phyloP scores from a whole-genome alignment of 2,888 invertebrate species.

The Monoplex corrugatus region DNA sequence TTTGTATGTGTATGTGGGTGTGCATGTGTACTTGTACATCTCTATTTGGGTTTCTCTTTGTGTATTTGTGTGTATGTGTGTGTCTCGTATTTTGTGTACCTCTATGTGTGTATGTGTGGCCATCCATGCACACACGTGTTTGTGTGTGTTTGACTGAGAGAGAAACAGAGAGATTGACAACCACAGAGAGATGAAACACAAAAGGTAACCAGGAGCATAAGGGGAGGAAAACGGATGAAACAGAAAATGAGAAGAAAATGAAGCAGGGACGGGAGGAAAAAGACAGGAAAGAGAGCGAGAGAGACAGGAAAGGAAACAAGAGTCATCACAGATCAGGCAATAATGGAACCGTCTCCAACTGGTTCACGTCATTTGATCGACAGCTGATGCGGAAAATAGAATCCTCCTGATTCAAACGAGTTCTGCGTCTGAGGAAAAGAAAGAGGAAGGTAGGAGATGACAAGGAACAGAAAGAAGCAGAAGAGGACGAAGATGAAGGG shows the following conservation, averaged over 20 bases:
- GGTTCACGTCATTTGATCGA: not conserved
- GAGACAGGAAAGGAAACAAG: too few species aligned
- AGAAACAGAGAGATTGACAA: not conserved
- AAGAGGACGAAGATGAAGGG: not conserved
- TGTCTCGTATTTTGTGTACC: not conserved
- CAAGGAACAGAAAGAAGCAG: not conserved
- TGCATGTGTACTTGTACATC: too few species aligned
- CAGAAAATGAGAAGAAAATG: slow-evolving; percentile 10
- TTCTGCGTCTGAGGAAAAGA: too few species aligned
- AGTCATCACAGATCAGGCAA: too few species aligned
- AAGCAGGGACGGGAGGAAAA: slow-evolving; percentile 15
- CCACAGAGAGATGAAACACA: not conserved
- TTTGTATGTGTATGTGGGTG: too few species aligned
- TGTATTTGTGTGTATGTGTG: too few species aligned
- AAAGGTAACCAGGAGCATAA: not conserved
- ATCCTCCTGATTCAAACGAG: not conserved
- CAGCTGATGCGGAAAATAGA: not conserved
- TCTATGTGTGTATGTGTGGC: too few species aligned
- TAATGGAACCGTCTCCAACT: too few species aligned
- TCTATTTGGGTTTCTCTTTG: too few species aligned
- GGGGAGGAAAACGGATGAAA: not conserved
- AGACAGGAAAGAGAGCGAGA: too few species aligned
- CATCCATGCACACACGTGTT: too few species aligned
- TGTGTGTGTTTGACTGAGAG: not conserved
- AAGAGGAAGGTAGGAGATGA: too few species aligned